Percentiles rank a stretch among this genome's conserved stretches.
Conservation (phyloP, 2,797 vertebrate species). For the Ctenosaura bakeri region DNA sequence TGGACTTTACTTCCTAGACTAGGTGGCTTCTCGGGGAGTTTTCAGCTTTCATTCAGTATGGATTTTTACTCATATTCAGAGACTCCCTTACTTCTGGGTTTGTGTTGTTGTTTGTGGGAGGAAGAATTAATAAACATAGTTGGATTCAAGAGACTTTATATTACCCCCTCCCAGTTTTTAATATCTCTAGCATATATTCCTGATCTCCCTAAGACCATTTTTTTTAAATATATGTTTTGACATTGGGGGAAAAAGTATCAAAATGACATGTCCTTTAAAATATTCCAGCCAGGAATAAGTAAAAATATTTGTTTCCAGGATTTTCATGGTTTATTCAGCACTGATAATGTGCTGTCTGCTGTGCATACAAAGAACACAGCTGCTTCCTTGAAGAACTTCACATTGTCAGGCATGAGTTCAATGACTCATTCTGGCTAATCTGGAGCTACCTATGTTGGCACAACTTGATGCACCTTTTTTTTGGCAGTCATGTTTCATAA, state of each 20-base stretch:
- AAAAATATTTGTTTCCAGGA: conserved; percentile 50
- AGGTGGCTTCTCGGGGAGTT: background rate
- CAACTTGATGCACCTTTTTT: background rate
- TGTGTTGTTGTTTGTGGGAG: conserved; percentile 27
- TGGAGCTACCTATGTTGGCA: background rate
- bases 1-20: background rate
- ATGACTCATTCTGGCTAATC: conserved; percentile 4
- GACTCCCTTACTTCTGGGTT: conserved; percentile 45
- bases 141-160: conserved; percentile 32
- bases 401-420: conserved; percentile 47
- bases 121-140: conserved; percentile 61
- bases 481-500: background rate
- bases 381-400: conserved; percentile 52
- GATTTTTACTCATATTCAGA: conserved; percentile 58
- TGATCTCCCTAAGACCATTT: conserved; percentile 21
- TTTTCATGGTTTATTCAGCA: conserved; percentile 45
- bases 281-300: conserved; percentile 44
- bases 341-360: conserved; percentile 54
- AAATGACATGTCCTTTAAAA: conserved; percentile 35
- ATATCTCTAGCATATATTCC: background rate
- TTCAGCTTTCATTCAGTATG: conserved; percentile 31
- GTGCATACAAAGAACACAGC: conserved; percentile 47
- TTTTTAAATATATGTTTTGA: conserved; percentile 14
- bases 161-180: conserved; percentile 26
- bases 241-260: no score